phyloP scores from a whole-genome alignment of 2,888 invertebrate species.

The Gymnocheta viridis region DNA sequence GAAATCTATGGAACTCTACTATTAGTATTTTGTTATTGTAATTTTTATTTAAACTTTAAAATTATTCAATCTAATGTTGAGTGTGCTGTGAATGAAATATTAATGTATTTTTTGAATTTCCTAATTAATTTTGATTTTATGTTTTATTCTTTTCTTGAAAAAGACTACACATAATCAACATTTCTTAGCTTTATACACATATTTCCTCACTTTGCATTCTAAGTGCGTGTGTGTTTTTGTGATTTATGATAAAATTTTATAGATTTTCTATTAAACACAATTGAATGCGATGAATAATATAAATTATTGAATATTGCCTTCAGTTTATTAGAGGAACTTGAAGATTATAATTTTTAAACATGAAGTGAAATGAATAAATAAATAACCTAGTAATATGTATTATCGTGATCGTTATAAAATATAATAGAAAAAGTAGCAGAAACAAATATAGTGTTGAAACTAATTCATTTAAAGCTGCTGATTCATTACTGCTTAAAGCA shows the following conservation, averaged over 20 bases:
- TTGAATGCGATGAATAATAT: conserved; percentile 5
- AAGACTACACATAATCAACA: conserved; percentile 25
- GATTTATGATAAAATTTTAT: conserved; percentile 45
- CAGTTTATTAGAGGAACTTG: conserved; percentile 3
- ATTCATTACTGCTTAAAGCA: no score
- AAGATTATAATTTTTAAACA: neutral
- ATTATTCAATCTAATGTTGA: conserved; percentile 21
- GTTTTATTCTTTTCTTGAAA: conserved; percentile 23
- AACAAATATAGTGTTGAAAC: no score
- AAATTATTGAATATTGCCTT: neutral
- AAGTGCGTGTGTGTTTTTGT: neutral
- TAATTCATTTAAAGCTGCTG: no score
- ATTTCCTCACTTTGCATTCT: neutral
- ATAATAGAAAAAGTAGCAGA: no score
- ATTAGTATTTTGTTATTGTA: conserved; percentile 50
- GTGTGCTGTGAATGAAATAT: conserved; percentile 20
- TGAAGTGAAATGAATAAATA: neutral
- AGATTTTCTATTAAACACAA: conserved; percentile 27
- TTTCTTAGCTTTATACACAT: conserved; percentile 11
- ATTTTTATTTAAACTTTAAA: conserved; percentile 34
- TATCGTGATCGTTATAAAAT: neutral
- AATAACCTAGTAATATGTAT: neutral
- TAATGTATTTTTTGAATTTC: conserved; percentile 34
- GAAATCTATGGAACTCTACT: neutral
- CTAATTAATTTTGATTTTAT: conserved; percentile 37